Conservation (phyloP, 2,888 invertebrate species). For the Girardia tigrina region DNA sequence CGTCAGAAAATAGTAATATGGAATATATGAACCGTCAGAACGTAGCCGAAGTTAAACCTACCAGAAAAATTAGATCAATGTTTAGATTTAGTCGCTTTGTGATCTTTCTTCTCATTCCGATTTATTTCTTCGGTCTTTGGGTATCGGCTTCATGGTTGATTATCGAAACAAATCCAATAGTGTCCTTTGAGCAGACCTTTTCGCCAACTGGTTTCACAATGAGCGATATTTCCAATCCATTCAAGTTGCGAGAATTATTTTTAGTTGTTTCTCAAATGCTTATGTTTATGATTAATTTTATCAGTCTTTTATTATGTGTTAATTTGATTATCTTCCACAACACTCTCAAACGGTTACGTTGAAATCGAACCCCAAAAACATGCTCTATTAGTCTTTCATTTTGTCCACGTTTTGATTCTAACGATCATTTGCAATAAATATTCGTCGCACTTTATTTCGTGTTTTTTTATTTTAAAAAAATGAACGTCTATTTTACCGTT, state of each 20-base stretch:
- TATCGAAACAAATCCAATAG: neutral
- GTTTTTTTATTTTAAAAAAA: no score
- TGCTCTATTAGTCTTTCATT: no score
- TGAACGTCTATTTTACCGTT: no score
- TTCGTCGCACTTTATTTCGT: no score
- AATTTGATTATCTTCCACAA: slow-evolving; percentile 10
- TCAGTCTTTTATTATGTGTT: neutral
- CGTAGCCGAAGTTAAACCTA: neutral
- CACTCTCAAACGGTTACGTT: no score
- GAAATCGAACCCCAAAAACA: no score
- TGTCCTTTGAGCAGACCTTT: neutral
- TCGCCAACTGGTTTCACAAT: neutral
- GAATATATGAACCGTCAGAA: neutral
- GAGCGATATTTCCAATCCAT: neutral
- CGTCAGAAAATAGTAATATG: neutral
- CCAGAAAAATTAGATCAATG: neutral
- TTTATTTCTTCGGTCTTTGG: neutral
- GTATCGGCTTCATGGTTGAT: neutral
- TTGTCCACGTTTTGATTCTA: no score
- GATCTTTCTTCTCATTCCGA: neutral
- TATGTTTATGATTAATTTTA: slow-evolving; percentile 18
- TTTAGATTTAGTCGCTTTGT: neutral
- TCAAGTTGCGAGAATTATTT: slow-evolving; percentile 3
- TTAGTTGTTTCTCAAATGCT: slow-evolving; percentile 1
- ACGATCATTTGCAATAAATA: no score